Base-by-base conservation (phyloP, 2,113 vertebrate genomes). In the Phalacrocorax carbo region DNA sequence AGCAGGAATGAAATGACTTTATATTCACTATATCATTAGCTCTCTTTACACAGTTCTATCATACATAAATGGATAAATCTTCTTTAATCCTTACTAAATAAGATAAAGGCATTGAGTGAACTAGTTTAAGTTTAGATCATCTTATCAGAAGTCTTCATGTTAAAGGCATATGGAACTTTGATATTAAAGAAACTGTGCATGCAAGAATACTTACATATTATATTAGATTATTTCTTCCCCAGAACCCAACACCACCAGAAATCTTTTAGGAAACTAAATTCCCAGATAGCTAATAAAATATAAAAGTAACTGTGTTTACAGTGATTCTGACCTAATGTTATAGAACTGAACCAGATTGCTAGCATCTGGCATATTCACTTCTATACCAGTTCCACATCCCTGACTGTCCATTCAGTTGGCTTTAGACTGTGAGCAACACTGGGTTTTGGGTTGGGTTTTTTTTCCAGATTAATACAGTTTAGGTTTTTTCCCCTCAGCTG, bases 61-160 rank as follows among this genome's bases (percentile, higher is more conserved):
- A 65, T 8, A 80, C 51, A 11, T 69, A 95, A 88, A 81, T 32
- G 11, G 46, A 77, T 93, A 80, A 86, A 92, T 49, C 62, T 82
- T 82, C 48, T 82, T 90, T 90, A 83, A 95, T 92, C 36, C 68
- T 82, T 83, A 69, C 58, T 58, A 73, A 90, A 88, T 58, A 87
- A 1, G 66, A 85, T 66, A 87, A 92, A 88, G 68, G 78, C 38
- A 61, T 42, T 2, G 3, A 96, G 20, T 73, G n/a, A 94, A 88
- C 60, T 70, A 57, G 40, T 92, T 81, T 49, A 71, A 89, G 36
- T 80, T 86, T 57, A 75, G 48, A 82, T 85, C 62, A 52, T 73
- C 64, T 79, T 77, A 88, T 70, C 55, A 88, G 62, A 95, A 90
- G 18, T 34, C 30, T 90, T 85, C 58, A 54, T 65, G 46, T 77